Evolutionary conservation across 2,113 vertebrate species (phyloP).

Genomic region (Anser cygnoides): DNA sequence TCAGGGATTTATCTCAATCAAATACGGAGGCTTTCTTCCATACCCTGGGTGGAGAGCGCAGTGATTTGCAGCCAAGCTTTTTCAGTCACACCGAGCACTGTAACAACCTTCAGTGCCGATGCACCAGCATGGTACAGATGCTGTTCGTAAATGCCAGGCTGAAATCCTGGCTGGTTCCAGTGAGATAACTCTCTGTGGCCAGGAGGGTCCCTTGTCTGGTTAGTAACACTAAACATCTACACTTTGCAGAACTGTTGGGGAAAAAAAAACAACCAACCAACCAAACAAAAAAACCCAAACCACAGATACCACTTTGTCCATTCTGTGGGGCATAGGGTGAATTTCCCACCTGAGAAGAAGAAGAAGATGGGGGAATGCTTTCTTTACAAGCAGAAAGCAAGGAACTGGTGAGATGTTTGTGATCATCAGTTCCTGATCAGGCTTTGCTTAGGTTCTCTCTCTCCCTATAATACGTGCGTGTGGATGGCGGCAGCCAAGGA

Average conservation of each 20-base stretch:
- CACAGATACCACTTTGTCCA: neutral
- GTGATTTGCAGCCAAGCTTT: neutral
- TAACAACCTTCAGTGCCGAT: slow-evolving; percentile 2
- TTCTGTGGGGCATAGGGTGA: neutral
- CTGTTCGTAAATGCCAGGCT: slow-evolving; percentile 33
- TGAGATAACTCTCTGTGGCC: neutral
- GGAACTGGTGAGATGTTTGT: neutral
- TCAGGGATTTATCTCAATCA: slow-evolving; percentile 29
- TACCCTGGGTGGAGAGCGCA: neutral
- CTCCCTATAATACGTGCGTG: neutral
- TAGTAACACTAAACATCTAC: neutral
- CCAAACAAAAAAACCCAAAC: neutral
- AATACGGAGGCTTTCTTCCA: neutral
- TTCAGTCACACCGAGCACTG: neutral
- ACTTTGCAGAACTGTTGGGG: neutral
- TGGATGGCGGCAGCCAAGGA: neutral
- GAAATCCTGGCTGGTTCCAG: neutral
- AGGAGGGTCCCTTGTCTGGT: neutral
- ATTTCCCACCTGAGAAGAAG: neutral
- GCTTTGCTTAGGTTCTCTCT: neutral
- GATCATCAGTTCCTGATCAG: neutral
- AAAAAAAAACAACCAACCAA: neutral
- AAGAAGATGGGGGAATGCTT: neutral
- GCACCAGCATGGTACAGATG: neutral
- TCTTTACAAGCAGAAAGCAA: neutral